These are phyloP conservation scores for Thunnus thynnus DNA, from an alignment of 2,113 vertebrate genomes.

Conservation along the genomic window DNA sequence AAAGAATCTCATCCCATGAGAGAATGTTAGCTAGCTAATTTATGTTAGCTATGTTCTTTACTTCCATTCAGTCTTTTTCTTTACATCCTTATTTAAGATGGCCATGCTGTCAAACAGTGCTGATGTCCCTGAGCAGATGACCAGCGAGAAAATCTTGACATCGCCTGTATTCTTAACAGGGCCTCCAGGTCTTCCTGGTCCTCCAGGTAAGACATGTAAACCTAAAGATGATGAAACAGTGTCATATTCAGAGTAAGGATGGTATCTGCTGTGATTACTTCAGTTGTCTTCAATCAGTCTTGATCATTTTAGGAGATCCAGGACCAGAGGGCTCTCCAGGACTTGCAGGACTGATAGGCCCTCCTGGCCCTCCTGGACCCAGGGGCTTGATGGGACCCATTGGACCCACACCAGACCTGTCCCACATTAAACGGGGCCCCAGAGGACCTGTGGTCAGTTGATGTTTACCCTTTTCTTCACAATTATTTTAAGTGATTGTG, in stretches of 20 bases:
- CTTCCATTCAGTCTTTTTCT: constrained; percentile 13
- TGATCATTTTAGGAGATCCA: constrained; percentile 85
- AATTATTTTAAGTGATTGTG: not conserved
- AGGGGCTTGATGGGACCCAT: constrained; percentile 96
- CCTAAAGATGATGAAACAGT: not conserved
- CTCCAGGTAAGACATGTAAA: constrained; percentile 86
- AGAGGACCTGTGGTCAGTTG: constrained; percentile 93
- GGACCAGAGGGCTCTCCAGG: constrained; percentile 92
- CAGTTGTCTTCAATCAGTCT: constrained; percentile 13
- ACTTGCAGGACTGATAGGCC: constrained; percentile 86
- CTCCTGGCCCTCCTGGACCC: constrained; percentile 90
- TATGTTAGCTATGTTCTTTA: not conserved
- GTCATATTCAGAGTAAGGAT: constrained; percentile 1
- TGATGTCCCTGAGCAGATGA: constrained; percentile 91
- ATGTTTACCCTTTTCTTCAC: not conserved
- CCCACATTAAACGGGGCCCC: constrained; percentile 94
- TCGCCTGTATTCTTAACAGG: constrained; percentile 90
- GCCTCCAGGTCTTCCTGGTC: constrained; percentile 91
- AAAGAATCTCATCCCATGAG: not conserved
- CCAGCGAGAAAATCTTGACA: constrained; percentile 89
- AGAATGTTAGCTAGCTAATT: not conserved
- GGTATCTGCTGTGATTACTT: not conserved
- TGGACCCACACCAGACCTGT: constrained; percentile 94
- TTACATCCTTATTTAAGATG: constrained; percentile 82
- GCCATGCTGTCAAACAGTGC: constrained; percentile 91